Base-by-base conservation (phyloP, 2,888 invertebrate species). In the Thereva nobilitata region DNA sequence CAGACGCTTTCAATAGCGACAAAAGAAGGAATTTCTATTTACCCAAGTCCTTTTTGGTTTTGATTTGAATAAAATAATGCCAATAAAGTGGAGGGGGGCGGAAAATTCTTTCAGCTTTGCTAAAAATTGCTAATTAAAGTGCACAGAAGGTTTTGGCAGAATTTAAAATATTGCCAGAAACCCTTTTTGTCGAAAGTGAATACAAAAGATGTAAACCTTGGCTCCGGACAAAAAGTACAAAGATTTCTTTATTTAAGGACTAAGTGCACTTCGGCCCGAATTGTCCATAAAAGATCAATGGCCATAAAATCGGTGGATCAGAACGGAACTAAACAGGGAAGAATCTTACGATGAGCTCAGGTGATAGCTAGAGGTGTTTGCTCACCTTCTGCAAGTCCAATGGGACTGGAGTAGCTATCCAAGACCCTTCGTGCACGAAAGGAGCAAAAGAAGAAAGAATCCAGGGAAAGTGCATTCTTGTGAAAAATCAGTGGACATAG, bases 251-350 rank as follows among this genome's bases (percentile, higher is more conserved):
- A 41, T 56, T 47, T 38, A 35, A 56, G 35, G 70, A 70, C 69
- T 70, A 70, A 71, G 70, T 64, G 70, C 68, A 67, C 67, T 64
- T 70, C 67, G 64, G 66, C 68, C 65, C 68, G 71, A 70, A 70
- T 71, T 67, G 72, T 70, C 71, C 71, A 70, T 70, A 72, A 72
- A 71, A 72, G 72, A 72, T 72, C 72, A 72, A 71, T 72, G 70
- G 69, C 71, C 71, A 71, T 72, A 71, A 72, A 72, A 72, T 71
- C 70, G 69, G 68, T 67, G 70, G 71, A 68, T 71, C 70, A 64
- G 67, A 70, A 67, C 69, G 70, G 72, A 71, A 71, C 69, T 71
- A 71, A 71, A 72, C 70, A 70, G 67, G 71, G 68, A 69, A 69
- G 70, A 70, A 68, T 68, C 67, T 69, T 68, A 67, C 67, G 68